Evolutionary conservation across 2,797 vertebrate genomes (phyloP), one percentile per base, ranked within the genome.

Genomic region (Lagorchestes hirsutus): DNA sequence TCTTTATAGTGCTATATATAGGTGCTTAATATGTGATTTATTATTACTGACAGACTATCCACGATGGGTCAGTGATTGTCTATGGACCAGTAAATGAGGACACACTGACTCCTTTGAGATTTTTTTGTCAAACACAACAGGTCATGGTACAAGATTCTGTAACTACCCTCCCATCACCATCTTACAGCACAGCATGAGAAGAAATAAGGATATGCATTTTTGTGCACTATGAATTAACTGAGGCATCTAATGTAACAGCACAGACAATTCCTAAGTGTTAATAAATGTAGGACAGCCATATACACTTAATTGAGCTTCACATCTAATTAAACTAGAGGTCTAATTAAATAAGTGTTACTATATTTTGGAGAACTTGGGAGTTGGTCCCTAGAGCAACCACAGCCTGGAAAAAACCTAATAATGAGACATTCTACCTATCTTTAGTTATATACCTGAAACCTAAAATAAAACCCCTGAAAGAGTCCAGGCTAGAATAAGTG

Each of bases 291-390:
- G 94, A 92, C 74, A 57, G 59, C n/a, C 58, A 92, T 46, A 94
- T 96, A 92, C 57, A 93, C 18, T 93, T 96, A 95, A 59, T 95
- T 62, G 55, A 24, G 91, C 54, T 97, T 96, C 94, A 93, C 52
- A 94, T 92, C 67, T 96, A 97, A 95, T 96, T 97, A 97, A 97
- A 94, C 40, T 27, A 91, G 62, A 96, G 93, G 62, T 59, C 91
- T 91, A 97, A 97, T 96, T 92, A 94, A 97, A 90, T 91, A 96
- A 95, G 92, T 94, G 67, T 92, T 96, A 94, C 92, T 93, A 92
- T 58, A 95, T 28, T 55, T 92, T 94, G 59, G 50, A 57, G 93
- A 90, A 97, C 95, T 56, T 95, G 92, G 31, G 90, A 82, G 40
- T 91, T 95, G 92, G 91, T 93, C 59, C 67, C 50, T 6, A 93